Evolutionary conservation across 2,888 invertebrate genomes (phyloP).

Genomic region (Emmelina monodactyla): DNA sequence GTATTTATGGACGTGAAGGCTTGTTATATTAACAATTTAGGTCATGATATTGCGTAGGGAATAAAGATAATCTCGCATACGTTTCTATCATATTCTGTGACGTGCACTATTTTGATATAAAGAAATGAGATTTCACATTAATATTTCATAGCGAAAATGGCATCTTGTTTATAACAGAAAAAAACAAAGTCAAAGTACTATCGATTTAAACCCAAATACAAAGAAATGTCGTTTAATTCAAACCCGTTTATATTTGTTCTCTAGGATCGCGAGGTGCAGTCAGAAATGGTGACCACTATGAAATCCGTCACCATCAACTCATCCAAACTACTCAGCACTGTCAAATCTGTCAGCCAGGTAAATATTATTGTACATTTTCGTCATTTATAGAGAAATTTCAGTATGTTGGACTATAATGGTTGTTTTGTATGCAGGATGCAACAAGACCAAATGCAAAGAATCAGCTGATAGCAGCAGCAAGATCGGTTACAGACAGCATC

Average conservation of each 20-base stretch:
- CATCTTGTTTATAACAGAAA: not conserved
- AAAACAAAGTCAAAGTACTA: too few species aligned
- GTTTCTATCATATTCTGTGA: too few species aligned
- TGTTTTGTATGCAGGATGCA: conserved; percentile 67
- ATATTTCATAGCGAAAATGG: too few species aligned
- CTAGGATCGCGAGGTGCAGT: conserved; percentile 76
- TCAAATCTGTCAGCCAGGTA: conserved; percentile 84
- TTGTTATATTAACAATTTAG: too few species aligned
- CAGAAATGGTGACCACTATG: conserved; percentile 85
- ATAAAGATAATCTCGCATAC: too few species aligned
- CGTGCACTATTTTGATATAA: too few species aligned
- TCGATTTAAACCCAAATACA: too few species aligned
- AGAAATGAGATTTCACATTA: too few species aligned
- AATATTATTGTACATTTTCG: conserved; percentile 7
- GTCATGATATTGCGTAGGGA: too few species aligned
- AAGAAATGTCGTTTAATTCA: too few species aligned
- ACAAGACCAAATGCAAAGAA: conserved; percentile 91
- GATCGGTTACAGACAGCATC: conserved; percentile 91
- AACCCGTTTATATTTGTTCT: too few species aligned
- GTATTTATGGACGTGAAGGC: too few species aligned
- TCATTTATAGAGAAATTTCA: not conserved
- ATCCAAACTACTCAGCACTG: conserved; percentile 83
- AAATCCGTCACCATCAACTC: conserved; percentile 89
- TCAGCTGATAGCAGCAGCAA: conserved; percentile 84
- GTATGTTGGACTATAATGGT: not conserved